Base-by-base conservation (phyloP, 2,113 vertebrate species). In the Eublepharis macularius region DNA sequence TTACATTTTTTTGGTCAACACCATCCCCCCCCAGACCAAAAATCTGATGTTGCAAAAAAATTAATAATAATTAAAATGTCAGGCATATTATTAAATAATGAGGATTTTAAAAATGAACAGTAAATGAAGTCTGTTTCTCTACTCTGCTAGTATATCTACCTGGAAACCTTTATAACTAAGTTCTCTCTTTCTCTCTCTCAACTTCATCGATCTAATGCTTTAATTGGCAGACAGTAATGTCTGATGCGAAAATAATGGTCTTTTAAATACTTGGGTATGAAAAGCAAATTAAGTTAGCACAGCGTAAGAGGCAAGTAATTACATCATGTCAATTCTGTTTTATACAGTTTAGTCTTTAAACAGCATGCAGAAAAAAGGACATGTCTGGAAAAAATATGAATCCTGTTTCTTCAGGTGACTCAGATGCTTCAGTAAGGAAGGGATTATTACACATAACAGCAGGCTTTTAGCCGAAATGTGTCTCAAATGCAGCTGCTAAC, bases 281-380 rank as follows among this genome's bases (percentile, higher is more conserved):
- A 96, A 96, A 96, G 94, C 93, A 96, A 96, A 97, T 96, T 95
- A 94, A 95, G 89, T 96, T 96, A 97, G 92, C 89, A 92, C 92
- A 91, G 90, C 93, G 87, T 95, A 96, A 96, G 94, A 96, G 93
- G 93, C 87, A 96, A 95, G 94, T 96, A 96, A 97, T 97, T 95
- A 95, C 87, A 95, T 93, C 94, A 96, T 94, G 94, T 92, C 95
- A 96, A 93, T 95, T 88, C 84, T 92, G 65, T 94, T 96, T 96
- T 93, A 94, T 94, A 91, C 41, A 80, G 43, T 91, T 94, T 86
- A 93, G 88, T 92, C 88, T 93, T 94, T 94, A 94, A 95, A 89
- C 63, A 92, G 91, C 89, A 93, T 88, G 85, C 73, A 91, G 92
- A 96, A 84, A 92, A 92, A 87, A 93, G 89, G 91, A 92, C 60